These are phyloP conservation scores for Pseudoatta argentina DNA, from an alignment of 1,140 invertebrate species.

Conservation along the genomic window DNA sequence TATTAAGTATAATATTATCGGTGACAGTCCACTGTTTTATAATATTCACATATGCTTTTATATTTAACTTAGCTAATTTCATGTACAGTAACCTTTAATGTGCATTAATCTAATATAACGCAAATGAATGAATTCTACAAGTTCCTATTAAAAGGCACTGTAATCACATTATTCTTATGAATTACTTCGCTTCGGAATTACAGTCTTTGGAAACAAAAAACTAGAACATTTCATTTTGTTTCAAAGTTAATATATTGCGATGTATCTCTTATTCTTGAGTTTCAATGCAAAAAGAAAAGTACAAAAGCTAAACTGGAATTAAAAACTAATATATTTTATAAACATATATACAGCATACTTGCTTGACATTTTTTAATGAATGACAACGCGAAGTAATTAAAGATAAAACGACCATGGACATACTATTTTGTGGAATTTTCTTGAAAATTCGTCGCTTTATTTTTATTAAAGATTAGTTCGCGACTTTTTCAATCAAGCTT, in stretches of 20 bases:
- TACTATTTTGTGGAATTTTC: constrained; percentile 39
- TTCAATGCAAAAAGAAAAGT: constrained; percentile 33
- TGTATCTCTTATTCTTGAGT: neutral
- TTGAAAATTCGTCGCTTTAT: neutral
- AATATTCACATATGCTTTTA: too few species aligned
- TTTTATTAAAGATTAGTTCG: neutral
- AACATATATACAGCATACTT: constrained; percentile 80
- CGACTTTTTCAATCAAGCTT: constrained; percentile 18
- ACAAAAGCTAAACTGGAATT: constrained; percentile 58
- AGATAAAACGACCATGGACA: constrained; percentile 52
- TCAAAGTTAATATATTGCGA: neutral
- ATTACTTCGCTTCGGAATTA: constrained; percentile 30
- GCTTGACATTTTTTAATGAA: constrained; percentile 67
- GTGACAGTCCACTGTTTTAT: too few species aligned
- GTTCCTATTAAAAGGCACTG: constrained; percentile 61
- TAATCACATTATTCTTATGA: constrained; percentile 63
- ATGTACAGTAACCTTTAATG: too few species aligned
- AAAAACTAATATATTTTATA: constrained; percentile 76
- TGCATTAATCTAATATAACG: too few species aligned
- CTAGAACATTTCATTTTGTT: constrained; percentile 30
- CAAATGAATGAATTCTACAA: too few species aligned
- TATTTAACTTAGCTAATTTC: too few species aligned
- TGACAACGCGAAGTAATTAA: constrained; percentile 63
- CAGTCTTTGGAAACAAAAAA: constrained; percentile 27
- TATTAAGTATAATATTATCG: too few species aligned